phyloP scores from a whole-genome alignment of 2,888 invertebrate genomes.

The Rhagonycha lutea region DNA sequence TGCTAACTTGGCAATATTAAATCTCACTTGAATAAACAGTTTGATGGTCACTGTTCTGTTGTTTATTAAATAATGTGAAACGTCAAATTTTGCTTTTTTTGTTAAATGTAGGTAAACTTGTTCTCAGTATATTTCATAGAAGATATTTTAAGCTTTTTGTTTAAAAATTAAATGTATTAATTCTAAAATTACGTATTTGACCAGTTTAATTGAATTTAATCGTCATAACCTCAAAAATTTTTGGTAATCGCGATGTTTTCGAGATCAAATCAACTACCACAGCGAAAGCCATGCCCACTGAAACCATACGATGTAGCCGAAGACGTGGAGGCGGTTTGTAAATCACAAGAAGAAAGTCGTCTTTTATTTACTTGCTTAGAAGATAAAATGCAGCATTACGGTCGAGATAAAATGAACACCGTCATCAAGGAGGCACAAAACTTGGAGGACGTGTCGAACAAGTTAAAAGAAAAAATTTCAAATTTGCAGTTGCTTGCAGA shows the following conservation, averaged over 20 bases:
- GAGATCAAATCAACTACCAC: constrained; percentile 9
- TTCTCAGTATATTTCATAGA: neutral
- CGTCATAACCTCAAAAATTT: neutral
- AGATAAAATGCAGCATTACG: constrained; percentile 23
- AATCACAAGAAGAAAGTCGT: constrained; percentile 25
- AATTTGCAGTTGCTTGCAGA: constrained; percentile 18
- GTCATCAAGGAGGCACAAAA: constrained; percentile 32
- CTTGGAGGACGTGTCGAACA: constrained; percentile 28
- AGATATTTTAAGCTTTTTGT: neutral
- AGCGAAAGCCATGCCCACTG: constrained; percentile 7
- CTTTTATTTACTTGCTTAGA: constrained; percentile 33
- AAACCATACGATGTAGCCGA: constrained; percentile 33
- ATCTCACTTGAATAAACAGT: neutral
- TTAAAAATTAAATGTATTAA: neutral
- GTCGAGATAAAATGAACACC: constrained; percentile 15
- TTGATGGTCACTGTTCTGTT: neutral
- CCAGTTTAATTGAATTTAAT: neutral
- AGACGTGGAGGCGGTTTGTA: constrained; percentile 34
- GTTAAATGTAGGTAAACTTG: neutral
- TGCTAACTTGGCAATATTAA: no score
- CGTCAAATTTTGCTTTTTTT: neutral
- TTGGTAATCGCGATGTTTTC: constrained; percentile 14
- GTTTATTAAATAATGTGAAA: neutral
- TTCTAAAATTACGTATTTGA: neutral
- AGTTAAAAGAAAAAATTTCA: constrained; percentile 21